Conservation (phyloP, 2,113 vertebrate genomes). For the rabbit (Oryctolagus cuniculus) region mOryCun1.1 NC_091432.1:34498501-34499000, state of each 20-base stretch:
- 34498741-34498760: constrained; percentile 10
- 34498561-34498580: neutral
- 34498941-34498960: neutral
- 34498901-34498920: neutral
- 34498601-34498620: neutral
- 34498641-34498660: constrained; percentile 19
- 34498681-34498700: constrained; percentile 8
- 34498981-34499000: neutral
- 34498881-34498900: neutral
- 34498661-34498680: constrained; percentile 8
- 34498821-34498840: constrained; percentile 1
- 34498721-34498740: neutral
- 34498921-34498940: neutral
- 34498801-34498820: neutral
- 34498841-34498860: constrained; percentile 10
- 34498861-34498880: constrained; percentile 38
- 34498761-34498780: neutral
- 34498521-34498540: neutral
- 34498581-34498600: neutral
- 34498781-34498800: neutral
- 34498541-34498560: constrained; percentile 13
- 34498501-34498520: constrained; percentile 26
- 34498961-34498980: constrained; percentile 21
- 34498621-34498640: neutral
- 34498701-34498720: constrained; percentile 37